Evolutionary conservation across 2,113 vertebrate genomes (phyloP).

Genomic region (Amia ocellicauda): DNA sequence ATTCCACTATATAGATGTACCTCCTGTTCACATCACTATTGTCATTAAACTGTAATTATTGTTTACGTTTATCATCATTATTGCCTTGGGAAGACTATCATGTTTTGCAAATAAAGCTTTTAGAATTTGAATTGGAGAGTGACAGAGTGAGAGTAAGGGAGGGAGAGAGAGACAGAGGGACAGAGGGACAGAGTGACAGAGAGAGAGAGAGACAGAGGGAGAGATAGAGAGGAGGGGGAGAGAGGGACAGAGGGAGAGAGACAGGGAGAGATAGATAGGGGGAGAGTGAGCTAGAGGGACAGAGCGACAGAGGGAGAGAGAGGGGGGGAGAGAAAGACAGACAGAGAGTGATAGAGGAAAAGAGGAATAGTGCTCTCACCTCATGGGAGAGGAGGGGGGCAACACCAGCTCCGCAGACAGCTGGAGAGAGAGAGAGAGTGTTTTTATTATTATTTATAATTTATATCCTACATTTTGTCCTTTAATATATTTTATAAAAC

Average conservation of each 20-base stretch:
- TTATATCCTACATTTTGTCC: no score
- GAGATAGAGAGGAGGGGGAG: no score
- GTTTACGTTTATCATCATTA: not conserved
- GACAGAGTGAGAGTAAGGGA: no score
- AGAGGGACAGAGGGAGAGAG: no score
- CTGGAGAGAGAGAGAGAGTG: conserved; percentile 38
- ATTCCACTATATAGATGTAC: no score
- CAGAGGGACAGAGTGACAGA: not conserved
- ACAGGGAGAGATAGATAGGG: no score
- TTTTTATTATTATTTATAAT: not conserved
- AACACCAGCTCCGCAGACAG: conserved; percentile 50
- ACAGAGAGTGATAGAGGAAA: not conserved
- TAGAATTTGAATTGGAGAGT: no score
- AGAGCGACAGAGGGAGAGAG: no score
- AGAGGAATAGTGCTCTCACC: conserved; percentile 41
- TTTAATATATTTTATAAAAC: no score
- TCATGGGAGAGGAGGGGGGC: conserved; percentile 58
- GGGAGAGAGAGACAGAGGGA: not conserved
- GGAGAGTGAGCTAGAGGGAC: no score
- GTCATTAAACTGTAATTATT: not conserved
- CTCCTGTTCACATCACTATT: not conserved
- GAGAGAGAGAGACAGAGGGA: not conserved
- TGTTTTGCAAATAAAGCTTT: no score
- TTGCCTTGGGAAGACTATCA: not conserved
- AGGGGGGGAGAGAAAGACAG: no score